These are phyloP conservation scores for Catonia carolina DNA, from an alignment of 2,888 invertebrate species.

Conservation along the genomic window DNA sequence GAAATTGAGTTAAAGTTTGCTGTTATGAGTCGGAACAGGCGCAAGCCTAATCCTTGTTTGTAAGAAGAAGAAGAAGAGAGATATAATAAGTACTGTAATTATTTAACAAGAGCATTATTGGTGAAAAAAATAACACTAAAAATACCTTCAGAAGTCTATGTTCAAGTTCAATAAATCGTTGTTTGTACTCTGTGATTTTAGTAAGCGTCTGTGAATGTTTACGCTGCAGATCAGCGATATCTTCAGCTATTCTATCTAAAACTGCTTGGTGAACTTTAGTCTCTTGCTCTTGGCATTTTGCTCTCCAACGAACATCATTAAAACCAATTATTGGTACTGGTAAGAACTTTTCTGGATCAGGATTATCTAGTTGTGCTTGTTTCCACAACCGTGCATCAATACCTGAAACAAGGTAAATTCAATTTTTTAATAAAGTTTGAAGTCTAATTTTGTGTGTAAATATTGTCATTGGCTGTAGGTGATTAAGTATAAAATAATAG, in stretches of 20 bases:
- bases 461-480: too few relatives aligned
- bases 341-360: conserved; percentile 80
- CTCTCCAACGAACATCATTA: conserved; percentile 58
- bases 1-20: too few relatives aligned
- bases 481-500: too few relatives aligned
- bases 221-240: conserved; percentile 69
- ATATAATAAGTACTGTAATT: too few relatives aligned
- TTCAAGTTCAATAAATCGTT: conserved; percentile 71
- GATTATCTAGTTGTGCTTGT: conserved; percentile 93
- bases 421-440: too few relatives aligned
- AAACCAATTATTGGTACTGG: conserved; percentile 95
- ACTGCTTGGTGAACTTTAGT: conserved; percentile 75
- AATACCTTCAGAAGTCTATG: conserved; percentile 75
- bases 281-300: conserved; percentile 77
- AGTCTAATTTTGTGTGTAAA: too few relatives aligned
- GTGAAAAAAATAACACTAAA: too few relatives aligned
- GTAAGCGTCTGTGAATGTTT: conserved; percentile 75
- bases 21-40: too few relatives aligned
- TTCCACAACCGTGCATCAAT: conserved; percentile 91
- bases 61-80: too few relatives aligned
- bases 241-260: conserved; percentile 68
- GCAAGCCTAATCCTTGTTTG: too few relatives aligned
- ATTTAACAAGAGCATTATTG: too few relatives aligned
- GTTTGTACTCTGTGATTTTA: conserved; percentile 59
- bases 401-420: conserved; percentile 55